Evolutionary conservation across 2,113 vertebrate species (phyloP).

Genomic region (Opisthocomus hoazin): DNA sequence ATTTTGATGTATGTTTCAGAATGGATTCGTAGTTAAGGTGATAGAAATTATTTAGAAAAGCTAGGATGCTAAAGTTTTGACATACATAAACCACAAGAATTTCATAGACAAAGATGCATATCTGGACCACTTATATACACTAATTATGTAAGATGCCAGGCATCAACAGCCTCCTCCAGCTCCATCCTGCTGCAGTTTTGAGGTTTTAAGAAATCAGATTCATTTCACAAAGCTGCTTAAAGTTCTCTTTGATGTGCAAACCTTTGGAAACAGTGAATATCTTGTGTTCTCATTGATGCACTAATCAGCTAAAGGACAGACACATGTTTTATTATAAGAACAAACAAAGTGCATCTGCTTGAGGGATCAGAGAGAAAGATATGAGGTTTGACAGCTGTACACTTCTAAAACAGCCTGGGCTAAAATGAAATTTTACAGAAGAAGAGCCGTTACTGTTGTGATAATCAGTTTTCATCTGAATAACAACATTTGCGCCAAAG

Average conservation of each 20-base stretch:
- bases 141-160: not conserved
- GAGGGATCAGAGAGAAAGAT: conserved; percentile 39
- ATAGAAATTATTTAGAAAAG: not conserved
- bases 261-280: conserved; percentile 8
- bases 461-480: conserved; percentile 49
- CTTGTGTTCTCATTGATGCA: conserved; percentile 19
- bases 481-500: conserved; percentile 22
- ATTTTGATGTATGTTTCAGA: not conserved
- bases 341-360: conserved; percentile 54
- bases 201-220: not conserved
- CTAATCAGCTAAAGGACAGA: conserved; percentile 56
- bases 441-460: not conserved
- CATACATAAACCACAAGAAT: not conserved
- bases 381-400: conserved; percentile 1
- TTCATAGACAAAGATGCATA: not conserved
- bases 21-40: not conserved
- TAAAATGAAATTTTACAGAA: conserved; percentile 30
- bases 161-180: not conserved
- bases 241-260: conserved; percentile 29
- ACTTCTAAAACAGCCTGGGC: conserved; percentile 8
- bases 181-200: not conserved
- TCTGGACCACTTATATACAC: not conserved
- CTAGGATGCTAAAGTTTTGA: not conserved
- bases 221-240: conserved; percentile 18
- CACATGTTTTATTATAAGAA: conserved; percentile 36